A percentile compares a stretch with the other conserved stretches of the same genome.
phyloP scores from a whole-genome alignment of 1,140 invertebrate species.

The Cotesia chilonis region DNA sequence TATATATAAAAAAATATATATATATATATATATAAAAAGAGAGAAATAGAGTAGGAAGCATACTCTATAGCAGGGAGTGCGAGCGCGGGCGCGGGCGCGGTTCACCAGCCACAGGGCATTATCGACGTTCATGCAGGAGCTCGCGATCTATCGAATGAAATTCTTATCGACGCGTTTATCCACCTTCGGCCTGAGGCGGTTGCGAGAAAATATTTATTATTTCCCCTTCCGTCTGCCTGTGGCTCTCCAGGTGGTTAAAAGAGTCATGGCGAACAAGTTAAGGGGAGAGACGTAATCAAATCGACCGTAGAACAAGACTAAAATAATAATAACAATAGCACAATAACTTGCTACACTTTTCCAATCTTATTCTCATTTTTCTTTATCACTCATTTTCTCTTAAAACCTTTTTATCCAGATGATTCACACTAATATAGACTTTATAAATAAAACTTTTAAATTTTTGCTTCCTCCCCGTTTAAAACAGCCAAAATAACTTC shows the following conservation, averaged over 20 bases:
- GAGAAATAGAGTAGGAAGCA: too few species aligned
- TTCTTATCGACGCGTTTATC: constrained; percentile 30
- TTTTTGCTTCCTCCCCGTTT: too few species aligned
- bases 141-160: constrained; percentile 35
- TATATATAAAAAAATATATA: neutral
- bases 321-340: neutral
- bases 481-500: too few species aligned
- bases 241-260: constrained; percentile 25
- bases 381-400: constrained; percentile 5
- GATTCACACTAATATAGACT: too few species aligned
- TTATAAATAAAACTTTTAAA: too few species aligned
- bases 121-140: constrained; percentile 31
- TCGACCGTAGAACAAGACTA: neutral
- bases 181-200: constrained; percentile 6
- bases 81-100: constrained; percentile 1
- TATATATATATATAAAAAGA: neutral
- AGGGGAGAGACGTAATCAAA: neutral
- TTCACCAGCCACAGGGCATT: constrained; percentile 25
- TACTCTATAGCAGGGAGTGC: neutral
- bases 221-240: constrained; percentile 17
- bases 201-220: constrained; percentile 28
- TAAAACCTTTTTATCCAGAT: too few species aligned
- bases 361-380: neutral
- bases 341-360: neutral
- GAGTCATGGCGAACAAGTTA: neutral